phyloP scores from a whole-genome alignment of 2,888 invertebrate species.

The Suillia variegata region DNA sequence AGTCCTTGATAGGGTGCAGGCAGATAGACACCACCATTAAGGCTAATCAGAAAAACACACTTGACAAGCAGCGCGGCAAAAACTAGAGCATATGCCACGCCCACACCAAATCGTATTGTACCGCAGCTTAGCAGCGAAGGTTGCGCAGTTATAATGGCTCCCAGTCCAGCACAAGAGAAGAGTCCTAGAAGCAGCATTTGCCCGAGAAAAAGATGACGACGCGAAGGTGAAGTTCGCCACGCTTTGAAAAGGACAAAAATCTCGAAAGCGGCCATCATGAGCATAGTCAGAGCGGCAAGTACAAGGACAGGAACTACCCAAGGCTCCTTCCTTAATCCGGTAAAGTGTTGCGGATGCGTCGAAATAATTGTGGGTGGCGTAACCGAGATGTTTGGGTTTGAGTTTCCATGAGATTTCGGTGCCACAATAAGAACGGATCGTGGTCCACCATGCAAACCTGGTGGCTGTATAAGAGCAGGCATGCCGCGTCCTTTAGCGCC shows the following conservation, averaged over 20 bases:
- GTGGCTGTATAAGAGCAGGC: conserved; percentile 36
- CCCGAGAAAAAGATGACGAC: conserved; percentile 84
- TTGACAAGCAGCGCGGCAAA: conserved; percentile 92
- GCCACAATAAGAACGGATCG: conserved; percentile 48
- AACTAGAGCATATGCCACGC: conserved; percentile 82
- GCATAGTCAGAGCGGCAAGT: conserved; percentile 81
- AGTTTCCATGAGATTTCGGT: conserved; percentile 31
- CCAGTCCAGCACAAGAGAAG: conserved; percentile 80
- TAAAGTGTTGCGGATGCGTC: conserved; percentile 49
- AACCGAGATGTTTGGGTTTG: conserved; percentile 27
- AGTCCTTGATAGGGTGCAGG: conserved; percentile 92
- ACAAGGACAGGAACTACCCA: conserved; percentile 92
- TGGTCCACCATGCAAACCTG: conserved; percentile 33
- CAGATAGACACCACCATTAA: conserved; percentile 88
- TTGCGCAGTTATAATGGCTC: conserved; percentile 77
- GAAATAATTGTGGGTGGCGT: conserved; percentile 51
- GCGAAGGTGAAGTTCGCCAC: conserved; percentile 80
- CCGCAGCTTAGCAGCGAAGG: conserved; percentile 83
- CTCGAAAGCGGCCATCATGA: conserved; percentile 85
- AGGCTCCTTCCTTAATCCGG: conserved; percentile 72
- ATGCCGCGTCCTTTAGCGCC: conserved; percentile 31
- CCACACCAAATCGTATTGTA: conserved; percentile 80
- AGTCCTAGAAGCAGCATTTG: conserved; percentile 85
- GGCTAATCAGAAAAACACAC: conserved; percentile 89
- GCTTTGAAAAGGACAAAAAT: conserved; percentile 87